Percentiles rank a stretch among this genome's conserved stretches.
These are phyloP conservation scores for Romanogobio albipinnatus DNA, from an alignment of 2,113 vertebrate genomes.

Conservation along the genomic window DNA sequence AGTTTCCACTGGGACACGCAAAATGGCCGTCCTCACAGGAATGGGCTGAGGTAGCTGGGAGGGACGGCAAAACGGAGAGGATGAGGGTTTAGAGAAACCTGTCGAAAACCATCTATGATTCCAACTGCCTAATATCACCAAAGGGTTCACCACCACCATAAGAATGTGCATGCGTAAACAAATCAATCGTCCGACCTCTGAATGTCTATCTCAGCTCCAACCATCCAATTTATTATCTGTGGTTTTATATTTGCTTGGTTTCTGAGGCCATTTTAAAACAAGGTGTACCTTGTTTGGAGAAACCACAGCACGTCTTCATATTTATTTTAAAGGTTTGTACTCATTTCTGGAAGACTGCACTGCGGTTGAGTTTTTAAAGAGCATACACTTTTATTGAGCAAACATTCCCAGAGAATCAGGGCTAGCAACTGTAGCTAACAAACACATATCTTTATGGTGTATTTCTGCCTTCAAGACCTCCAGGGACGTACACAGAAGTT, in stretches of 20 bases:
- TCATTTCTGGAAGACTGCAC: not conserved
- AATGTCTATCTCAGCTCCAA: not conserved
- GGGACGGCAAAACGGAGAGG: not conserved
- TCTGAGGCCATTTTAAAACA: not conserved
- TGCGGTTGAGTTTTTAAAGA: not conserved
- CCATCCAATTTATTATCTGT: not conserved
- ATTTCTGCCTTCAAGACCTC: not conserved
- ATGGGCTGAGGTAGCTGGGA: constrained; percentile 80
- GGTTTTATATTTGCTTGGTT: not conserved
- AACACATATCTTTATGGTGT: not conserved
- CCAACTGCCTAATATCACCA: not conserved
- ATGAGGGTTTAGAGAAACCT: not conserved
- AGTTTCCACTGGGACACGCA: constrained; percentile 87
- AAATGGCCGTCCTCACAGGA: constrained; percentile 88
- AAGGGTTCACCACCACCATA: not conserved
- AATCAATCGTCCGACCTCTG: not conserved
- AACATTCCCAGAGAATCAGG: not conserved
- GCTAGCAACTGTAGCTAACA: not conserved
- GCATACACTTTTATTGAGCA: too few species aligned
- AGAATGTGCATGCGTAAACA: not conserved
- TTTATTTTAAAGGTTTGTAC: not conserved
- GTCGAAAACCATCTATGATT: not conserved
- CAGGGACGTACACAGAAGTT: not conserved
- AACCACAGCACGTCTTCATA: not conserved
- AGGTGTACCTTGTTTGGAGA: not conserved